A percentile compares a stretch with the other conserved stretches of the same genome.
These are phyloP conservation scores for Chouioia cunea DNA, from an alignment of 2,888 invertebrate species.

Conservation along the genomic window DNA sequence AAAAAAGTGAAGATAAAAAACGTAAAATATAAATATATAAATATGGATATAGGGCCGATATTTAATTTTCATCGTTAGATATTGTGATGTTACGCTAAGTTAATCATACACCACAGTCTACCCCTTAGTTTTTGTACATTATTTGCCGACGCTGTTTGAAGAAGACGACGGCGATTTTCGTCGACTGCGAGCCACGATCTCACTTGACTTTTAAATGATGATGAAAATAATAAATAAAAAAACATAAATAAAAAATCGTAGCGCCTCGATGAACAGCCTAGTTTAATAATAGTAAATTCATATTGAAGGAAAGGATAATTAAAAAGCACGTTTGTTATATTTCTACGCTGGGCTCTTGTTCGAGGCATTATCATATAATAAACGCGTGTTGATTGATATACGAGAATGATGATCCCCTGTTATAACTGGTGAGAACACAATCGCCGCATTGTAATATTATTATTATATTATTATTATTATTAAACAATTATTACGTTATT, in stretches of 20 bases:
- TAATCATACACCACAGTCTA: conserved; percentile 10
- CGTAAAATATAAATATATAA: conserved; percentile 30
- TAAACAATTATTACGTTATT: conserved; percentile 67
- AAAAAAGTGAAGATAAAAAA: conserved; percentile 21
- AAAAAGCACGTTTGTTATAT: conserved; percentile 65
- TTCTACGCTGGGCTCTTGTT: conserved; percentile 67
- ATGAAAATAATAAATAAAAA: conserved; percentile 48
- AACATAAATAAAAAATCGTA: conserved; percentile 46
- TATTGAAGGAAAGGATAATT: conserved; percentile 58
- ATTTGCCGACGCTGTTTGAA: conserved; percentile 47
- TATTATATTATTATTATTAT: conserved; percentile 54
- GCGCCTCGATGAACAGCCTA: conserved; percentile 63
- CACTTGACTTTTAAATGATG: conserved; percentile 55
- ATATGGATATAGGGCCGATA: conserved; percentile 38
- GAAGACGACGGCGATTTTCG: conserved; percentile 47
- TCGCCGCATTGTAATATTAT: conserved; percentile 68
- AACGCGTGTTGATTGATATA: conserved; percentile 66
- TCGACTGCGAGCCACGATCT: conserved; percentile 58
- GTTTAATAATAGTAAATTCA: conserved; percentile 65
- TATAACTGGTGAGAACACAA: conserved; percentile 66
- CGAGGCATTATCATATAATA: conserved; percentile 59
- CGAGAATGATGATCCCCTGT: conserved; percentile 65
- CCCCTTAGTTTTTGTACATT: conserved; percentile 34
- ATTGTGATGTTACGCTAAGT: conserved; percentile 16
- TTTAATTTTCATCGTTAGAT: conserved; percentile 40